Evolutionary conservation across 2,797 vertebrate genomes (phyloP), one percentile per base, ranked within the genome.

Genomic region (Lepidocolaptes lacrymiger): DNA sequence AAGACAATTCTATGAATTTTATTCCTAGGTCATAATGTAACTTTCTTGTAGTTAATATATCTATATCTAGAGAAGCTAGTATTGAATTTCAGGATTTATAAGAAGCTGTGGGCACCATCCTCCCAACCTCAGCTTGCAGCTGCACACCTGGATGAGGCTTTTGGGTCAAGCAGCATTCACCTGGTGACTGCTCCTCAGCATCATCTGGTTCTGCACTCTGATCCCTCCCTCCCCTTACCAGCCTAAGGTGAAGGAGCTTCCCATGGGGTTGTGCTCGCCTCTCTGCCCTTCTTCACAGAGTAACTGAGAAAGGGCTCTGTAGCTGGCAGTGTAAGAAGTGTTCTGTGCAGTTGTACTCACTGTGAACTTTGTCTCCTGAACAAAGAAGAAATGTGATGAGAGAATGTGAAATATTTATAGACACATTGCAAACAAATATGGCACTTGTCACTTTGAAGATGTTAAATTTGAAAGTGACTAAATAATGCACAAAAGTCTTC

Each of bases 181-280:
- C 19, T 73, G 30, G 4, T 7, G 3, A 16, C 11, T 15, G 30
- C 5, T 76, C 16, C 43, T 72, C 14, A 32, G 39, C 44, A 32
- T 20, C 0, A 0, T 9, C 19, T 49, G 39, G 15, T 68, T 39
- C 23, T 68, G 15, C 0, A 0, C 30, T 49, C 56, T 59, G n/a
- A 41, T 67, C 67, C 37, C 44, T 88, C 49, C 20, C 36, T 16
- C 6, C 17, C 13, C 7, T 67, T 15, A 22, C 18, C 6, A 41
- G 18, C 7, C 19, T 16, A 30, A 74, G 27, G 10, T 32, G 58
- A 71, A 87, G 32, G 24, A 73, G 17, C 10, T 78, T 59, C 23
- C 13, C 0, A 0, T 27, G 30, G 19, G 8, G 9, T 24, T 64
- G 24, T 61, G 28, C 11, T 71, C 16, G 10, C 7, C 22, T 44